Conservation (phyloP, 2,113 vertebrate genomes). For the Nematolebias whitei region DNA sequence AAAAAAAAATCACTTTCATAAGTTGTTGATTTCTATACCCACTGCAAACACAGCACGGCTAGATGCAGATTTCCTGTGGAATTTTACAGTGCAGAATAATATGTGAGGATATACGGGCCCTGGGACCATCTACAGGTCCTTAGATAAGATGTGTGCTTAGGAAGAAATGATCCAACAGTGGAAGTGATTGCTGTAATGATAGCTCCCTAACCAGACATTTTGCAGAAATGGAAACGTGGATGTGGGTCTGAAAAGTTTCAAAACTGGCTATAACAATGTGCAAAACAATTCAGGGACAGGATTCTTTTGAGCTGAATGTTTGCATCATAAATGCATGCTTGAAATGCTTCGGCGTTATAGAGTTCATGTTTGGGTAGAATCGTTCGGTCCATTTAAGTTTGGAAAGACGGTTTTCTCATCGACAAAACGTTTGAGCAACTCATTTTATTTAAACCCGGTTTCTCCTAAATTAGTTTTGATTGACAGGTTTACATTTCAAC, state of each 20-base stretch:
- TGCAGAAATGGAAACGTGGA: constrained; percentile 73
- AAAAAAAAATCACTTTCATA: constrained; percentile 25
- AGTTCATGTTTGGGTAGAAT: constrained; percentile 55
- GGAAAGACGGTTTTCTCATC: constrained; percentile 10
- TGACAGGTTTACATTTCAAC: constrained; percentile 40
- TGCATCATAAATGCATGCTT: constrained; percentile 35
- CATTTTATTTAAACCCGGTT: constrained; percentile 4
- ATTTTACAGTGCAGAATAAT: constrained; percentile 75
- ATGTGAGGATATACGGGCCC: constrained; percentile 56
- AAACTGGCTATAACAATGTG: constrained; percentile 40
- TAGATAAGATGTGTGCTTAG: constrained; percentile 64
- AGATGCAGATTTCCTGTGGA: constrained; percentile 80
- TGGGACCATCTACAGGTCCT: constrained; percentile 41
- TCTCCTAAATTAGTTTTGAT: constrained; percentile 31
- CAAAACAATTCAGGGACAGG: constrained; percentile 64
- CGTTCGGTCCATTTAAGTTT: constrained; percentile 34
- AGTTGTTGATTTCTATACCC: constrained; percentile 79
- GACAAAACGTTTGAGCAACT: constrained; percentile 33
- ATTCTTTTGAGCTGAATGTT: constrained; percentile 60
- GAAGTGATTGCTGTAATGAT: constrained; percentile 78
- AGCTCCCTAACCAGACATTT: constrained; percentile 76
- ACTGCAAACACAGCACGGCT: constrained; percentile 56
- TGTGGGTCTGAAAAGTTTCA: constrained; percentile 56
- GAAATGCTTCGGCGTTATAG: constrained; percentile 57
- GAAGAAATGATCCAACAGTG: constrained; percentile 72